Evolutionary conservation across 2,113 vertebrate species (phyloP), one percentile per base, ranked within the genome.

Genomic region (Diadophis punctatus): DNA sequence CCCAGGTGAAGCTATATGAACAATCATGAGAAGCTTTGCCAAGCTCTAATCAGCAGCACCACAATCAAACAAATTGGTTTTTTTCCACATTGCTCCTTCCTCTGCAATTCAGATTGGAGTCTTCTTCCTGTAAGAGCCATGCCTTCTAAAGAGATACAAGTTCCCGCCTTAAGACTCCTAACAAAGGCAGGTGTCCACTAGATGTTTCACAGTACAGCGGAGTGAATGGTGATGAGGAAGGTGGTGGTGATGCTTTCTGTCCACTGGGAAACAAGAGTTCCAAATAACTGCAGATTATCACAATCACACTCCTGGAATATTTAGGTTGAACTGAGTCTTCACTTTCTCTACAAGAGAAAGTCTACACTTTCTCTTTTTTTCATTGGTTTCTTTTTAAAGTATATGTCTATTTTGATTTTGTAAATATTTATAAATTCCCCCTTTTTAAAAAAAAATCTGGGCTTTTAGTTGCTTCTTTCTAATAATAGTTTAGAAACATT

Each of bases 401-500:
- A 11, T 87, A 80, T 8, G 20, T 55, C 51, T 86, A 34, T 87
- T 74, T 87, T 84, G 43, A 49, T 74, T 74, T 90, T 46, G 11
- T 92, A 86, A 60, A 55, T 48, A 56, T 74, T 87, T 87, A 84
- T 92, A 90, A 92, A 91, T 48, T 87, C 43, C 51, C 51, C 43
- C 39, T 56, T 90, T 91, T 85, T 46, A 7, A 22, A 39, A 68
- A 88, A 68, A 25, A 49, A 74, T 58, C 30, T 60, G 30, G 39
- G 34, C 55, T 90, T 90, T 49, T 86, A 60, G 91, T 86, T 91
- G 63, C 46, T 91, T 93, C 63, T 90, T 93, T 92, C 74, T 53
- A 90, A 84, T 43, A 22, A 39, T 93, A 92, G 88, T 49, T 90
- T 56, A 87, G 93, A n/a, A 74, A 60, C 53, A 18, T 90, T 55